Conservation (phyloP, 2,888 invertebrate species). For the Idaea straminata region DNA sequence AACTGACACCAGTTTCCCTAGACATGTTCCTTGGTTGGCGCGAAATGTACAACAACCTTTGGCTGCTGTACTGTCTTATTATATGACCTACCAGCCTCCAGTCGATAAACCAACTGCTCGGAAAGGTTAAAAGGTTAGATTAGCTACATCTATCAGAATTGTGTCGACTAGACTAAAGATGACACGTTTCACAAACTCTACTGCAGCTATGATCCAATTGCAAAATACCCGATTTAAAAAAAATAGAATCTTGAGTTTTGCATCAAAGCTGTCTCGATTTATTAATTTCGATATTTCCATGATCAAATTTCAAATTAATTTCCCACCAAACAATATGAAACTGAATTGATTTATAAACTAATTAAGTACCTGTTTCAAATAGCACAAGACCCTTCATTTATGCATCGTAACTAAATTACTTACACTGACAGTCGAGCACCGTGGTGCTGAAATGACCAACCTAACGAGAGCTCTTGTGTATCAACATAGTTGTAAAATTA, state of each 20-base stretch:
- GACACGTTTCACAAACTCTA: no score
- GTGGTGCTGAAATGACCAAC: slow-evolving; percentile 39
- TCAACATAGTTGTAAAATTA: slow-evolving; percentile 20
- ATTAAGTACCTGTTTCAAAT: slow-evolving; percentile 64
- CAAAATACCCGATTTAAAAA: no score
- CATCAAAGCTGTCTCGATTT: neutral
- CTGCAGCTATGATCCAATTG: no score
- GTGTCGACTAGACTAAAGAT: no score
- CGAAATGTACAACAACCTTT: no score
- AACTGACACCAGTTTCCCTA: no score
- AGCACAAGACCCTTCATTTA: slow-evolving; percentile 68
- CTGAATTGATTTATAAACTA: slow-evolving; percentile 63
- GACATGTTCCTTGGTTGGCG: no score
- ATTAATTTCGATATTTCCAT: neutral
- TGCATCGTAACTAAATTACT: slow-evolving; percentile 72
- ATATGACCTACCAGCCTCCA: no score
- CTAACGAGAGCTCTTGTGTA: slow-evolving; percentile 31
- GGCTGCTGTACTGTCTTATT: no score
- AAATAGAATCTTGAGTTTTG: neutral
- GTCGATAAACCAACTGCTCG: no score
- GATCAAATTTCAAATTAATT: neutral
- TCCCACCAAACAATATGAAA: slow-evolving; percentile 40
- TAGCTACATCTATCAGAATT: no score
- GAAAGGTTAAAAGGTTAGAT: no score
- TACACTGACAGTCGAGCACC: slow-evolving; percentile 59